Base-by-base conservation (phyloP, 2,797 vertebrate species). In the Morus bassanus region DNA sequence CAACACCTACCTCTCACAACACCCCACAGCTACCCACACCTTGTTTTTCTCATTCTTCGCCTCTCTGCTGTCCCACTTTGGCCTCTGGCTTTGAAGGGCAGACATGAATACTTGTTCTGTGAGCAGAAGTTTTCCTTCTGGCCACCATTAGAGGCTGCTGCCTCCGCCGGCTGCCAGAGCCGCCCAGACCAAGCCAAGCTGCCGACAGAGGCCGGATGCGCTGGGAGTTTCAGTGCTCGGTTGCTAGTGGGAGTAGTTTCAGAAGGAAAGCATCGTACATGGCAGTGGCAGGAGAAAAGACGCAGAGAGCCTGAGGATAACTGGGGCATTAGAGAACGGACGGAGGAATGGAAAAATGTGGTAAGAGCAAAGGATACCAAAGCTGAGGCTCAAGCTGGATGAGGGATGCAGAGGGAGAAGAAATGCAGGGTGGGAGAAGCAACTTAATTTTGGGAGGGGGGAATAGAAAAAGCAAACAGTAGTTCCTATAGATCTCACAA, bases 271-370 rank as follows among this genome's bases (percentile, higher is more conserved):
- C 80, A 28, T 81, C 92, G 37, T 91, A 39, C 79, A 63, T 93
- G 93, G 56, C 92, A 82, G 73, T 79, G 81, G 70, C 77, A 25
- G 92, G 92, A 96, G 78, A 60, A 51, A 0, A 76, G 88, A 54
- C 25, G 2, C 95, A 85, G 65, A 96, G 54, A 94, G 27, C 88
- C 95, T 90, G 91, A 96, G 93, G 65, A 72, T 94, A 85, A 64
- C 89, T 88, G 78, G 48, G 84, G 77, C 93, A 35, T 41, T 45
- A 70, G 64, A 61, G 51, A 53, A 89, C 65, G 48, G 53, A 30
- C 94, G 39, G 41, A 85, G 91, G 88, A 94, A 89, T 83, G 77
- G 90, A 92, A 96, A 82, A 27, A 97, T 82, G 85, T 93, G 85
- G 72, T 63, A 83, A 81, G 87, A 67, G 41, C 39, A 53, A 68